Evolutionary conservation across 2,113 vertebrate species (phyloP), one percentile per base, ranked within the genome.

Genomic region (Neomonachus schauinslandi): DNA sequence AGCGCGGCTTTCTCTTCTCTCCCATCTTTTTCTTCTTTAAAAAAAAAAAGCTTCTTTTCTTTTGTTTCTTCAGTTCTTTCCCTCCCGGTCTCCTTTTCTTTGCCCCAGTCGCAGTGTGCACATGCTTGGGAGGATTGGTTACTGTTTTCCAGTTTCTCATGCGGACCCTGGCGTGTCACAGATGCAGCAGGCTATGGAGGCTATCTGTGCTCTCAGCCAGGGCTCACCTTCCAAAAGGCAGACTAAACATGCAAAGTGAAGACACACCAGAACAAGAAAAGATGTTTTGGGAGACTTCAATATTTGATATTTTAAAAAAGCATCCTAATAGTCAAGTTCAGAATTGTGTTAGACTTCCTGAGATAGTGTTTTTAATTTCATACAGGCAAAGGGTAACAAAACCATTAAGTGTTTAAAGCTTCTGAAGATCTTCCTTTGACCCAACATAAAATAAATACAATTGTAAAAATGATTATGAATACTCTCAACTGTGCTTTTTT

Each of bases 381-480:
- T 84, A 42, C 13, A 65, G 53, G 22, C 3, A 21, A 72, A 63
- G 61, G 36, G 8, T 79, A 76, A 28, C 65, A 31, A 91, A 76
- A 26, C 63, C 63, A 79, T 36, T 87, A 5, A 39, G 21, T 53
- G 53, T n/a, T 83, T 61, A 57, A 57, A 36, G 31, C 46, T 61
- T 88, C 53, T 88, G 12, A 88, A 67, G 57, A 88, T 84, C 87
- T 87, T 91, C 12, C 57, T 82, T 88, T 72, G 91, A 91, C 36
- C 39, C 53, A 94, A 71, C 7, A 83, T 90, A 63, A 79, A 84
- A 86, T 67, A 67, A 74, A 55, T 84, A 79, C 53, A 67, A 36
- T 84, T n/a, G 57, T 51, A 81, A 49, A 69, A 87, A 33, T 96
- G 22, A 82, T 90, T 53, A 69, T 65, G 91, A 86, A 65, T 65